A percentile compares a stretch with the other conserved stretches of the same genome.
Evolutionary conservation across 2,113 vertebrate genomes (phyloP).

Genomic region (Seriola quinqueradiata): DNA sequence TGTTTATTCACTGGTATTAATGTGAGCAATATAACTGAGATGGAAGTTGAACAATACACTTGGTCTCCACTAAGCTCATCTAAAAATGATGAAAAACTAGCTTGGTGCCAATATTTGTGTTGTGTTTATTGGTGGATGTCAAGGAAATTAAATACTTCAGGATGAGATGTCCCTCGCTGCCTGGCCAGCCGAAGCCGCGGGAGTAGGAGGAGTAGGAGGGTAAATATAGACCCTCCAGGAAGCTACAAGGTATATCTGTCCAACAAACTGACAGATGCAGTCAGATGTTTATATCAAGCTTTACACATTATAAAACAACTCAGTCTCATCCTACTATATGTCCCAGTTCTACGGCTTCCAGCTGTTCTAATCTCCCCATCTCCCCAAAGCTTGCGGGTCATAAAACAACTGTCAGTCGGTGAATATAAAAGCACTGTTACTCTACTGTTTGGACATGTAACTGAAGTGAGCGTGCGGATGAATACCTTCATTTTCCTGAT

Average conservation of each 20-base stretch:
- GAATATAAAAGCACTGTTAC: background rate
- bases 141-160: conserved; percentile 63
- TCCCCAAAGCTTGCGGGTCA: background rate
- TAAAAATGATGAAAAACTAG: conserved; percentile 37
- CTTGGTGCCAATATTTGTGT: conserved; percentile 50
- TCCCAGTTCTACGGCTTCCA: conserved; percentile 19
- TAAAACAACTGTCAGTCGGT: conserved; percentile 23
- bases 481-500: conserved; percentile 95
- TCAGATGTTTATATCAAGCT: conserved; percentile 7
- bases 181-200: conserved; percentile 13
- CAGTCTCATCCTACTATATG: background rate
- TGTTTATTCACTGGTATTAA: background rate
- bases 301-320: conserved; percentile 22
- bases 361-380: conserved; percentile 23
- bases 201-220: conserved; percentile 8
- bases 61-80: conserved; percentile 1
- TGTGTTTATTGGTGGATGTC: conserved; percentile 59
- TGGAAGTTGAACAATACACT: background rate
- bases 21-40: background rate
- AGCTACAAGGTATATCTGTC: conserved; percentile 8
- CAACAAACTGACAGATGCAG: conserved; percentile 7
- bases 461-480: background rate
- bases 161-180: conserved; percentile 25
- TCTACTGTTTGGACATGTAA: conserved; percentile 28
- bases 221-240: conserved; percentile 24